Evolutionary conservation across 2,888 invertebrate species (phyloP), one percentile per base, ranked within the genome.

Genomic region (Beris chalybata): DNA sequence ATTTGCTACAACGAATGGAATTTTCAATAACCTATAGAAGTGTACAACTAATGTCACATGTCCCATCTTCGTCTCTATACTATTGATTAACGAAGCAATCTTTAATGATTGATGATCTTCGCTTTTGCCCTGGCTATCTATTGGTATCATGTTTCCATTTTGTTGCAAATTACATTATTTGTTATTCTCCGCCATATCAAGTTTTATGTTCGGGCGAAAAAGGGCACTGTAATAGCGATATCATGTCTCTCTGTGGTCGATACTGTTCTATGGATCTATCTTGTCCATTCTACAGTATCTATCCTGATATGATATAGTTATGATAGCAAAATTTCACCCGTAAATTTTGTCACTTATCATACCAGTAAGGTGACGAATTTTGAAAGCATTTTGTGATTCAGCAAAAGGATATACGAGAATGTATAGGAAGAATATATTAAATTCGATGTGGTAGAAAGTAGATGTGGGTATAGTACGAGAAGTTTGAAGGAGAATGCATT

Each of bases 41-140:
- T 9, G 38, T 7, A 9, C 22, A 22, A 22, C 22, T 22, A 38
- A 38, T 38, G 38, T 38, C 38, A 9, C 38, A 5, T 7, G 38
- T 5, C 38, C 9, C 38, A 38, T 38, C 5, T 5, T 9, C 7
- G 3, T 7, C 38, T 7, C 38, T 38, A 48, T 13, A 30, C 58
- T 48, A 59, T 59, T 59, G 58, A 48, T 59, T 47, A 59, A 31
- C 58, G 48, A 48, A 59, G 47, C 58, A 59, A 59, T 59, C 58
- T 43, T 29, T 30, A 47, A 59, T 59, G 58, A 59, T 59, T 31
- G 29, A 59, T 59, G 47, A 47, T 45, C 45, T 22, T 43, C 30
- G 47, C 43, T 59, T 48, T 7, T 6, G 55, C 32, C 30, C 30
- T 31, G n/a, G n/a, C 48, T 11, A 7, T 32, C 58, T 30, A 11